Evolutionary conservation across 64 coral and sea anemone genomes (phyloP).

Genomic region (Dendrophyllia cribrosa): DNA sequence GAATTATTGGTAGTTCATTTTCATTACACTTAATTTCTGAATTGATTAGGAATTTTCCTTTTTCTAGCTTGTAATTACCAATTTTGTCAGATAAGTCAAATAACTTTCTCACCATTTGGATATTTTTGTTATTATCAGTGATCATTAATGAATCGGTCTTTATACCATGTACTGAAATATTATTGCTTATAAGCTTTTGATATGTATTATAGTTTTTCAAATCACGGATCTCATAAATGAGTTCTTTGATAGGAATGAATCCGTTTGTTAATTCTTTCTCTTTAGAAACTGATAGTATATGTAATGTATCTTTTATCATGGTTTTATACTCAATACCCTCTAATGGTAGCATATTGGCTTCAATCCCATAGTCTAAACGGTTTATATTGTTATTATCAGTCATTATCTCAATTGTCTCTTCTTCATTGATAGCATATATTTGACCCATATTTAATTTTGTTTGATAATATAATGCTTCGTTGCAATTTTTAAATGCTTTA

Average conservation of each 20-base stretch:
- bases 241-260: conserved; percentile 43
- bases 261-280: conserved; percentile 13
- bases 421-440: too few relatives aligned
- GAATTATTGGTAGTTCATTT: too few relatives aligned
- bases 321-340: too few relatives aligned
- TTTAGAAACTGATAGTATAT: conserved; percentile 32
- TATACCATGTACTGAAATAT: conserved; percentile 22
- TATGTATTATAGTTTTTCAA: conserved; percentile 32
- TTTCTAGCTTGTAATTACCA: not conserved
- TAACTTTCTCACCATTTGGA: not conserved
- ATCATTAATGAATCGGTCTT: not conserved
- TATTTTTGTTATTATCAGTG: not conserved
- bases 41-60: too few relatives aligned
- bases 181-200: not conserved
- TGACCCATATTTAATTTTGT: not conserved
- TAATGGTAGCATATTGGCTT: not conserved
- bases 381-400: not conserved
- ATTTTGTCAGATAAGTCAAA: conserved; percentile 46
- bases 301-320: conserved; percentile 5
- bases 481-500: conserved; percentile 39
- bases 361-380: conserved; percentile 13
- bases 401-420: too few relatives aligned
- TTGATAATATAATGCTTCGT: conserved; percentile 57
- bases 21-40: too few relatives aligned
- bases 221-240: conserved; percentile 15